A percentile compares a stretch with the other conserved stretches of the same genome.
phyloP scores from a whole-genome alignment of 2,888 invertebrate species.

The Acholoe squamosa region DNA sequence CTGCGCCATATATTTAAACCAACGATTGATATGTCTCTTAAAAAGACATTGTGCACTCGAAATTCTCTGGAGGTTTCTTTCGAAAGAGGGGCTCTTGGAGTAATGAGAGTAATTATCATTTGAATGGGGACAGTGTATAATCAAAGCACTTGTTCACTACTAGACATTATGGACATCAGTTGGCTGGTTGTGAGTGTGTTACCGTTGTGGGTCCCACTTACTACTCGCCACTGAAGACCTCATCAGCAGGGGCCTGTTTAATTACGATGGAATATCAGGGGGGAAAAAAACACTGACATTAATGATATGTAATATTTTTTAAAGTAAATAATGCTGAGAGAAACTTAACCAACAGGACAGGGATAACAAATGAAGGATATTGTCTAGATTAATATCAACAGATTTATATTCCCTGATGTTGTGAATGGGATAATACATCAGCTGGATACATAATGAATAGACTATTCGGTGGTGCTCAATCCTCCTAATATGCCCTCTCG shows the following conservation, averaged over 20 bases:
- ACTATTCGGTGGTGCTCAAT: background rate
- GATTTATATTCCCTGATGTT: no score
- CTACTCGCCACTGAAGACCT: background rate
- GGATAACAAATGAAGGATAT: background rate
- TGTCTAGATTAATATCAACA: background rate
- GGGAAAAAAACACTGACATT: constrained; percentile 21
- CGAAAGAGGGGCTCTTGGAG: background rate
- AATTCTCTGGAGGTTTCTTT: background rate
- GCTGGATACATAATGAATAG: background rate
- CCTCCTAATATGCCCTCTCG: no score
- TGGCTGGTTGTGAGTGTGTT: background rate
- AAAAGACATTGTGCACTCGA: background rate
- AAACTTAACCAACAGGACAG: background rate
- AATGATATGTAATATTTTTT: constrained; percentile 23
- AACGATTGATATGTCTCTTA: background rate
- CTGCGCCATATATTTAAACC: background rate
- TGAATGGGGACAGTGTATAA: background rate
- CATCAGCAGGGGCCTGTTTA: constrained; percentile 39
- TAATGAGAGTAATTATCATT: constrained; percentile 38
- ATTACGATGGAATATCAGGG: constrained; percentile 2
- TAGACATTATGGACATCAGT: constrained; percentile 22
- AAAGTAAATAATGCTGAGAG: constrained; percentile 1
- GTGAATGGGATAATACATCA: constrained; percentile 14
- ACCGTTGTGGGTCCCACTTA: background rate
- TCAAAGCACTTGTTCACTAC: constrained; percentile 42